Conservation (phyloP, 2,113 vertebrate species). For the Patagioenas fasciata region DNA sequence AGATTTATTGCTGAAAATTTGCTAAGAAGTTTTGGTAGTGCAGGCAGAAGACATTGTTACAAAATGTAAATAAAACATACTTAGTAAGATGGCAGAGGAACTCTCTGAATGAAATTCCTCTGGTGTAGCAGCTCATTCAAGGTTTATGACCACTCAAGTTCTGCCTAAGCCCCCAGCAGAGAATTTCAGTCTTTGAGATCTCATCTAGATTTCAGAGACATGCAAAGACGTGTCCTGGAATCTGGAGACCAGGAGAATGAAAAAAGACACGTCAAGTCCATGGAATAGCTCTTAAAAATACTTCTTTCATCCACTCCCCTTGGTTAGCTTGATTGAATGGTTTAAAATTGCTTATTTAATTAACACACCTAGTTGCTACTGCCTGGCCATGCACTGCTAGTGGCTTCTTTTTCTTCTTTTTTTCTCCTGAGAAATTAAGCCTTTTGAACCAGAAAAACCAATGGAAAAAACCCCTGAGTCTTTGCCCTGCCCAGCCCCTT, state of each 20-base stretch:
- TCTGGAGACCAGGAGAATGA: constrained; percentile 23
- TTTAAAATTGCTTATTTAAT: constrained; percentile 53
- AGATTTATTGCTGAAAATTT: constrained; percentile 28
- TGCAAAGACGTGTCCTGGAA: neutral
- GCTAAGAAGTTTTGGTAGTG: neutral
- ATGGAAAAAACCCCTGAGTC: neutral
- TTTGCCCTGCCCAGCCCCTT: neutral
- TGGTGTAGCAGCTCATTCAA: constrained; percentile 8
- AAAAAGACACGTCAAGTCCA: constrained; percentile 21
- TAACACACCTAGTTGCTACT: constrained; percentile 12
- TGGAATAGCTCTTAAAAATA: constrained; percentile 8
- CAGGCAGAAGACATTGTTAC: neutral
- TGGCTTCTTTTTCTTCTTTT: neutral
- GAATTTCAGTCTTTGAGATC: constrained; percentile 28
- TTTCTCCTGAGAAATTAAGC: neutral
- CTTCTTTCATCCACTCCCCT: constrained; percentile 28
- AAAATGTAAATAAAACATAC: constrained; percentile 42
- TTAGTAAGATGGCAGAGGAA: neutral
- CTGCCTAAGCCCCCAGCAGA: constrained; percentile 1
- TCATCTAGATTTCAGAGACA: constrained; percentile 25
- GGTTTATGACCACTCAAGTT: constrained; percentile 18
- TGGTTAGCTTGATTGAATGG: constrained; percentile 23
- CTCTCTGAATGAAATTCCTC: constrained; percentile 52
- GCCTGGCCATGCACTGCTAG: neutral
- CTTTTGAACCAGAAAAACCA: constrained; percentile 13